Percentiles rank a stretch among this genome's conserved stretches.
These are phyloP conservation scores for Nesogale talazaci DNA, from an alignment of 2,113 vertebrate species.

Conservation along the genomic window DNA sequence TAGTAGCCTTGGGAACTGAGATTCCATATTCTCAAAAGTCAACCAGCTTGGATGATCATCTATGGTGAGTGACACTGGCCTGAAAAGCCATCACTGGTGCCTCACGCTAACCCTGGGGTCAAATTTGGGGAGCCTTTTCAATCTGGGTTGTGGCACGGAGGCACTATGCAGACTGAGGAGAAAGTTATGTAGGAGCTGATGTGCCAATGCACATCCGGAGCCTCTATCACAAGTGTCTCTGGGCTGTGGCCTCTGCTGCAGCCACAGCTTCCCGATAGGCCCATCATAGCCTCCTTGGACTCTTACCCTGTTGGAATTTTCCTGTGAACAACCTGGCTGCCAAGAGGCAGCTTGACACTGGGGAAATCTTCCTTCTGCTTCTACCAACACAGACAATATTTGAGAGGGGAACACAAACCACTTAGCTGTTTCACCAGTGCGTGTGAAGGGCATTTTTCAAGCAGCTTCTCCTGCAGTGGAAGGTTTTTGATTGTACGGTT, in stretches of 20 bases:
- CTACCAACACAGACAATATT: conserved; percentile 3
- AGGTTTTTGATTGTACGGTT: conserved; percentile 35
- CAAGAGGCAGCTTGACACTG: background rate
- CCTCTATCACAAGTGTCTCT: background rate
- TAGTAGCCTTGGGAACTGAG: too few species aligned
- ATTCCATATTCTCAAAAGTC: too few species aligned
- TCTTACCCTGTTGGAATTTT: background rate
- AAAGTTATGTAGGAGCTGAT: fast-evolving
- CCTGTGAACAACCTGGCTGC: background rate
- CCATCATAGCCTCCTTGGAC: background rate
- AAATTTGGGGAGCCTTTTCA: too few species aligned
- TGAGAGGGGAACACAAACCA: background rate
- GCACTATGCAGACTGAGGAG: too few species aligned
- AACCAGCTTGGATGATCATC: too few species aligned
- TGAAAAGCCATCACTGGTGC: too few species aligned
- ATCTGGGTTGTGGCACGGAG: too few species aligned
- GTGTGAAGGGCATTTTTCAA: conserved; percentile 49
- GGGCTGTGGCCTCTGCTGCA: fast-evolving
- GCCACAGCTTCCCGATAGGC: background rate
- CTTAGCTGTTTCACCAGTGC: conserved; percentile 15
- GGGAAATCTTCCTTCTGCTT: background rate
- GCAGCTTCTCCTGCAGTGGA: conserved; percentile 30
- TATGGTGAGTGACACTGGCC: too few species aligned
- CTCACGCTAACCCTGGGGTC: too few species aligned
- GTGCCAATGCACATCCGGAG: fast-evolving